A percentile compares a stretch with the other conserved stretches of the same genome.
phyloP scores from a whole-genome alignment of 2,888 invertebrate species.

The Eupithecia dodoneata region DNA sequence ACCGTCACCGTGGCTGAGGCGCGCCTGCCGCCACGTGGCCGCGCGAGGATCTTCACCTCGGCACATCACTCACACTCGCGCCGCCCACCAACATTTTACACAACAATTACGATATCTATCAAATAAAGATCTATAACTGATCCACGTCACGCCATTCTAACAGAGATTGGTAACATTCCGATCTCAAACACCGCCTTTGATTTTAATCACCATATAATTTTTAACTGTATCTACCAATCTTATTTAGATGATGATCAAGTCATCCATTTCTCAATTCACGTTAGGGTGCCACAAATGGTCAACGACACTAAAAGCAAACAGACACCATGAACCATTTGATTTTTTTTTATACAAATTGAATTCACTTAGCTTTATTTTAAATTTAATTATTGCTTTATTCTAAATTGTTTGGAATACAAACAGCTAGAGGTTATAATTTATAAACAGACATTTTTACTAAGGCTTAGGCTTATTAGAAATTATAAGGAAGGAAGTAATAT shows the following conservation, averaged over 20 bases:
- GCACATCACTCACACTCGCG: conserved; percentile 37
- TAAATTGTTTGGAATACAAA: not conserved
- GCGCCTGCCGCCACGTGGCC: conserved; percentile 69
- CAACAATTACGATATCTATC: conserved; percentile 45
- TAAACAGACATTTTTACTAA: not conserved
- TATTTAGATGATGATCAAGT: not conserved
- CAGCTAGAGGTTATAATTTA: not conserved
- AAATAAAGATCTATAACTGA: conserved; percentile 45
- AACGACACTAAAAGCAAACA: not conserved
- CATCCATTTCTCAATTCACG: not conserved
- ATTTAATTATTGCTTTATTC: not conserved
- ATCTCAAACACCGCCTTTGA: conserved; percentile 42
- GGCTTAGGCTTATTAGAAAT: not conserved
- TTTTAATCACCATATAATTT: conserved; percentile 30
- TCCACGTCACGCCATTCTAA: conserved; percentile 46
- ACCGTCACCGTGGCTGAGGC: conserved; percentile 70
- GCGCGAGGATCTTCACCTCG: conserved; percentile 49
- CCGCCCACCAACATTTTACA: conserved; percentile 39
- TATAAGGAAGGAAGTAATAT: not conserved
- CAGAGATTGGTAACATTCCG: conserved; percentile 46
- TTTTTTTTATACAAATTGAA: not conserved
- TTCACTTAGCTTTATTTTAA: not conserved
- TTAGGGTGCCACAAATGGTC: not conserved
- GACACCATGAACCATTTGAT: not conserved
- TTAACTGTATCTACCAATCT: conserved; percentile 15